Base-by-base conservation (phyloP, 2,113 vertebrate genomes). In the Gavia stellata region DNA sequence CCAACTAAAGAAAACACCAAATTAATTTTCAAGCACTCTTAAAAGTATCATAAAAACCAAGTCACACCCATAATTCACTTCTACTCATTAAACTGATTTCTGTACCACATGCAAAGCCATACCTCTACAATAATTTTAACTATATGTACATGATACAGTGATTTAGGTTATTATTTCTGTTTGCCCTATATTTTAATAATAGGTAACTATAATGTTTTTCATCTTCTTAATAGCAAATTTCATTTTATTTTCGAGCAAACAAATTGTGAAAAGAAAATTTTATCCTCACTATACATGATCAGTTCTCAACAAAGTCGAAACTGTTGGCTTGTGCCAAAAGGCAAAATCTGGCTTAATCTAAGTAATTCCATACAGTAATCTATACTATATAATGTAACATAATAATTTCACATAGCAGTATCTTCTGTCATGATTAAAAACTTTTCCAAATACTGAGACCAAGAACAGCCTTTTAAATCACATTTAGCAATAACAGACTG, bases 231-330 rank as follows among this genome's bases (percentile, higher is more conserved):
- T 0, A 49, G 52, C 6, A 80, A 65, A 67, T 87, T 44, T 52
- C 0, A 55, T 79, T 79, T 71, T 36, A 72, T 52, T 65, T 72
- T 33, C 81, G 12, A 68, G 36, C 17, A 95, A 89, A 38, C 4
- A 59, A 70, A 45, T 12, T 18, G 33, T 17, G 24, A 81, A 78
- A 86, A 53, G 8, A 49, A 82, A 71, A 50, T 8, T 58, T 47
- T 34, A 47, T 19, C 61, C 17, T 78, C 33, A 3, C 16, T 49
- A 31, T 7, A 15, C 7, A 34, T 0, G 0, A 58, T 3, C 14
- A 34, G 12, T n/a, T 81, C 11, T 59, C 42, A 67, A 4, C n/a
- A 7, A 92, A 87, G 31, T 62, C 25, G 74, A 70, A 91, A 62
- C 29, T 17, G 6, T 3, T 58, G 15, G 23, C 61, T 71, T 80